Evolutionary conservation across 1,140 invertebrate species (phyloP), one percentile per base, ranked within the genome.

Genomic region (Propsilocerus akamusi): DNA sequence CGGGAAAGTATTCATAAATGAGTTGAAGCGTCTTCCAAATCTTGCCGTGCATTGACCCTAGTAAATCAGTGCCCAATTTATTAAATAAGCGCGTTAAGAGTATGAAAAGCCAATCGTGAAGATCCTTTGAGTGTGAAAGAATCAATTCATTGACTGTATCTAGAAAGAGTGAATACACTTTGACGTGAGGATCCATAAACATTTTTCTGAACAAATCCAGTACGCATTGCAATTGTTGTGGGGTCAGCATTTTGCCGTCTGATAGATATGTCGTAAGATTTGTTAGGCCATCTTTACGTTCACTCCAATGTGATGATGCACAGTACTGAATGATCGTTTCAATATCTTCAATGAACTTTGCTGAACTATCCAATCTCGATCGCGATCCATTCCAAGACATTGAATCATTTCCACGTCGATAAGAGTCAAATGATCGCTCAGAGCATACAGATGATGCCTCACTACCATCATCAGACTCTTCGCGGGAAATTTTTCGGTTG

Each of bases 101-200:
- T 52, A 93, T 78, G 59, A 93, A 92, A 0, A 97, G 67, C 91
- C 92, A 97, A 61, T 90, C 87, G 52, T 81, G 76, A 10, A 97
- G 71, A 55, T 95, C 88, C 52, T 78, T 74, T 53, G 79, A 81
- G 67, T 97, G 88, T n/a, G 81, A 80, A 53, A 76, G 67, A 46
- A 97, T 82, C 51, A 96, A 67, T 60, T 95, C 90, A 54, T 86
- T 84, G 14, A 97, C 73, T 0, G 89, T 87, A 58, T 97, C 93
- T 56, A 97, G 67, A 68, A 96, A 93, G 50, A 96, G 68, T 47
- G 85, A 86, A 66, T 96, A 91, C 46, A 95, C 87, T 69, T 96
- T 96, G 3, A 88, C 94, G 63, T 95, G 90, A n/a, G 89, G 86
- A 65, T 97, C 92, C 76, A 93, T 90, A 59, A 97, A 95, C 86